Evolutionary conservation across 2,888 invertebrate species (phyloP), one percentile per base, ranked within the genome.

Genomic region (Maniola hyperantus): DNA sequence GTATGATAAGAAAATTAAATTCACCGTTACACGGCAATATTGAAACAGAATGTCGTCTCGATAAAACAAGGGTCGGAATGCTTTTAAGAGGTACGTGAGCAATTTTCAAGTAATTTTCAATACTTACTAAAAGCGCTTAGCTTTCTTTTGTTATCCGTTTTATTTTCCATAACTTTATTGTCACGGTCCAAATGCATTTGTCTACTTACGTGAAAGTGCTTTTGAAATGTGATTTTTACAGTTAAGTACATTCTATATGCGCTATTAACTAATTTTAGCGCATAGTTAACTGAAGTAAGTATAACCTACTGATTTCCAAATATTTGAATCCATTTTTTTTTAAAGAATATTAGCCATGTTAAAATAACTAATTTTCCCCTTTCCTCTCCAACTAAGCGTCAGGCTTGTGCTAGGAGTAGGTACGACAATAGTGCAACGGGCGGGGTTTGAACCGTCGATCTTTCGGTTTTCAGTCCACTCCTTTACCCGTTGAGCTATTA

Each of bases 41-140:
- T 73, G 76, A 73, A 72, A 74, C 72, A 76, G 72, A 78, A 77
- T 76, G 75, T 76, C 74, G 70, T 74, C 67, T 67, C 73, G 74
- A 77, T 77, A 75, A 77, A 79, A 81, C 77, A 78, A 78, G 73
- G 76, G 75, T 71, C 74, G 76, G 77, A 76, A 73, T 72, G 76
- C 76, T 78, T 80, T 80, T 77, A 81, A 78, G 76, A 77, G 69
- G 76, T 71, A 70, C 71, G 73, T 73, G 74, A 75, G 73, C 76
- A 73, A 73, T 76, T 74, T 77, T 74, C 71, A 72, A 76, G 76
- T 75, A 73, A 77, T 74, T 77, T 75, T 72, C 71, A 74, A 72
- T 72, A 66, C 71, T 74, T 72, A 66, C 71, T 74, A 72, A 73
- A 72, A 73, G 73, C 66, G 62, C 67, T 71, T 67, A 64, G 72